Conservation (phyloP, 2,888 invertebrate species). For the Yponomeuta plumbellus region DNA sequence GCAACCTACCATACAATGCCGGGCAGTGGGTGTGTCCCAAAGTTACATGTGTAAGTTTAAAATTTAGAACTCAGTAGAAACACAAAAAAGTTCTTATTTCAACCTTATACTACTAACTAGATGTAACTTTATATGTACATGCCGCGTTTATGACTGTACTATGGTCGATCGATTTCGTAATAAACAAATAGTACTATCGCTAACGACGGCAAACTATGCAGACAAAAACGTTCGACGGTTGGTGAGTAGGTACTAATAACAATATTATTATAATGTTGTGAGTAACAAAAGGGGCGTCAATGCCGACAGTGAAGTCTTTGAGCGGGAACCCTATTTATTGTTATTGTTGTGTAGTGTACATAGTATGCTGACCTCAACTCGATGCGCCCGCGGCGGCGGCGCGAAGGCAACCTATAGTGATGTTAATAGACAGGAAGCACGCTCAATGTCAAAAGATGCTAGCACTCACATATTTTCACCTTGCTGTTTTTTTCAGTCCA, state of each 20-base stretch:
- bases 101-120: too few species aligned
- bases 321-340: slow-evolving; percentile 1
- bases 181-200: too few species aligned
- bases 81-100: too few species aligned
- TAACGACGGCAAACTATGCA: too few species aligned
- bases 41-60: too few species aligned
- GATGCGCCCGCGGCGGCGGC: slow-evolving; percentile 23
- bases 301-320: not conserved
- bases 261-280: not conserved
- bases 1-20: too few species aligned
- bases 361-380: slow-evolving; percentile 61
- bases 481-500: slow-evolving; percentile 30
- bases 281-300: not conserved
- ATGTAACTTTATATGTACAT: too few species aligned
- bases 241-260: not conserved
- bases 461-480: slow-evolving; percentile 31
- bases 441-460: slow-evolving; percentile 59
- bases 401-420: slow-evolving; percentile 65
- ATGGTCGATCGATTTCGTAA: too few species aligned
- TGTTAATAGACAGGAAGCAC: slow-evolving; percentile 69
- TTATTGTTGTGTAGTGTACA: not conserved
- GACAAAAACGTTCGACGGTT: not conserved
- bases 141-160: too few species aligned
- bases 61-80: too few species aligned
- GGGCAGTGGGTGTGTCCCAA: too few species aligned